Percentiles rank a stretch among this genome's conserved stretches.
phyloP scores from a whole-genome alignment of 1,140 invertebrate genomes.

The Gryllus bimaculatus region DNA sequence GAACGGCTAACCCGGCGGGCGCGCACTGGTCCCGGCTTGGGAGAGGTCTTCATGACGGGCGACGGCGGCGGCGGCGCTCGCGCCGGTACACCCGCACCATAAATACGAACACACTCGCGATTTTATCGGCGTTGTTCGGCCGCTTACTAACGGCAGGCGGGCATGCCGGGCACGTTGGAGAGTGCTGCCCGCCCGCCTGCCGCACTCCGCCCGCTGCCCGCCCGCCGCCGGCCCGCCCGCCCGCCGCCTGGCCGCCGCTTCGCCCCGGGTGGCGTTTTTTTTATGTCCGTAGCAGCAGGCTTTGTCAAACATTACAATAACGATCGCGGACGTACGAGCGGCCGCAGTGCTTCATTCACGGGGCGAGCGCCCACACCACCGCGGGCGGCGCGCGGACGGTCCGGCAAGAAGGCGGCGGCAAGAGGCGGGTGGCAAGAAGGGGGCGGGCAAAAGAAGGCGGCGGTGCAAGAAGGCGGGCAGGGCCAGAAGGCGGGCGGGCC shows the following conservation, averaged over 20 bases:
- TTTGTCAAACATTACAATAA: constrained; percentile 5
- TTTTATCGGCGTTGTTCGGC: background rate
- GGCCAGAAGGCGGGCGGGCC: too few species aligned
- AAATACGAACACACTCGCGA: background rate
- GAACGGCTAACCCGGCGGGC: background rate
- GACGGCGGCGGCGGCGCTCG: background rate
- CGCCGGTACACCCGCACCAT: background rate
- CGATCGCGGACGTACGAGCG: background rate
- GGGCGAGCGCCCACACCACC: background rate
- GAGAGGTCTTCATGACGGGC: background rate
- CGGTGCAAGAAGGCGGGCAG: too few species aligned
- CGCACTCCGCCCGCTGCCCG: too few species aligned
- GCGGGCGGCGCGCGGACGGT: too few species aligned
- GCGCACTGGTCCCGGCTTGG: too few species aligned
- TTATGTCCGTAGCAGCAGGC: background rate
- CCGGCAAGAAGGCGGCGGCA: too few species aligned
- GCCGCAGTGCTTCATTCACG: background rate
- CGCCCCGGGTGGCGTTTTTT: background rate
- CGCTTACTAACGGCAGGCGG: background rate
- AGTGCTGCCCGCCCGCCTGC: too few species aligned
- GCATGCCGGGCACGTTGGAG: background rate
- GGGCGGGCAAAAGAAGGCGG: too few species aligned
- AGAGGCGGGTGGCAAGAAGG: too few species aligned
- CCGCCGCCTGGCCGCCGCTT: too few species aligned
- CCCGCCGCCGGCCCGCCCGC: too few species aligned